Evolutionary conservation across 2,113 vertebrate species (phyloP).

Genomic region (Anseranas semipalmata): DNA sequence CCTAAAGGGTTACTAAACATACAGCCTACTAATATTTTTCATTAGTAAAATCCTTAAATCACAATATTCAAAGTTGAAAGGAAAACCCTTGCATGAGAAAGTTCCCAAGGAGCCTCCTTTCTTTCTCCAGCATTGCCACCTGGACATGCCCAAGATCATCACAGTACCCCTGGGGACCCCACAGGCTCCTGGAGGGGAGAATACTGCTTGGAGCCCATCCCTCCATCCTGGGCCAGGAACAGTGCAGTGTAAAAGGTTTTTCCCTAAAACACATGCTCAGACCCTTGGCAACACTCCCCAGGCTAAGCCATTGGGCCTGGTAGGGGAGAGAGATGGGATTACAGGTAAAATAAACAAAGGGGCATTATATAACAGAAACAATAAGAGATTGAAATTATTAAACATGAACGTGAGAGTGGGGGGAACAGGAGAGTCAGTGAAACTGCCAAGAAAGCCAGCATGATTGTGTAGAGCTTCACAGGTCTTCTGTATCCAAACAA

Average conservation of each 20-base stretch:
- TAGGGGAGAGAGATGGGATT: background rate
- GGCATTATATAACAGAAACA: background rate
- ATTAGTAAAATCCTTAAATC: background rate
- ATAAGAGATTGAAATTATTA: background rate
- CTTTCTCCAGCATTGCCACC: background rate
- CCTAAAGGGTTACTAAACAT: background rate
- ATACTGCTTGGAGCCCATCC: background rate
- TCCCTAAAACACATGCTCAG: background rate
- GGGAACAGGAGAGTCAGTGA: background rate
- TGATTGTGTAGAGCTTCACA: background rate
- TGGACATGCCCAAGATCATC: background rate
- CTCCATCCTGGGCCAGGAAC: background rate
- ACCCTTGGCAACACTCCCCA: background rate
- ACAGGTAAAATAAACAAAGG: background rate
- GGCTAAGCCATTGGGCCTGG: background rate
- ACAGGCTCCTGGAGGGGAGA: rapidly evolving
- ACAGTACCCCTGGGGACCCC: background rate
- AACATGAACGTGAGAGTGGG: background rate
- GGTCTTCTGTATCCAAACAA: background rate
- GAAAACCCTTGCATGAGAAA: background rate
- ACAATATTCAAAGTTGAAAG: background rate
- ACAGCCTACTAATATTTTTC: background rate
- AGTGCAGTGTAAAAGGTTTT: background rate
- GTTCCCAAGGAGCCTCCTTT: background rate
- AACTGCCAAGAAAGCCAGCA: background rate